Base-by-base conservation (phyloP, 2,888 invertebrate species). In the Nysson spinosus region DNA sequence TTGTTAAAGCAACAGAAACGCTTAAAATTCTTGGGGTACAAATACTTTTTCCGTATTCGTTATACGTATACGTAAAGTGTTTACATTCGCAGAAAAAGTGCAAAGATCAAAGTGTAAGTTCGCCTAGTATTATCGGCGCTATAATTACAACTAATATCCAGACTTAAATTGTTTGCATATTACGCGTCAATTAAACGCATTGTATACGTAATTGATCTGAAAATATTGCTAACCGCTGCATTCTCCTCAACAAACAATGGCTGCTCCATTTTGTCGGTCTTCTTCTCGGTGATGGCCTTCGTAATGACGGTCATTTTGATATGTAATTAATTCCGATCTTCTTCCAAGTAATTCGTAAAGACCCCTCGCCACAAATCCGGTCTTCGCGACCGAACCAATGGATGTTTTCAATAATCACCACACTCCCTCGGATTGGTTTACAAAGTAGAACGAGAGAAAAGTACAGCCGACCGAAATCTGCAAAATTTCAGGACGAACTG, bases 241-340 rank as follows among this genome's bases (percentile, higher is more conserved):
- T 87, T 86, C 62, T 89, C 89, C 76, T 89, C 88, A 51, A 90
- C 89, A 34, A 93, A 91, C 78, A 94, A 86, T 44, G 93, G 93
- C 76, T 91, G 88, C 79, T 90, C 90, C 77, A 90, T 88, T 88
- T 91, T 92, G 74, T 92, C 92, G 40, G 85, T 88, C 88, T 94
- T 94, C 88, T 93, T 94, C 69, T 93, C 92, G 50, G 91, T 89
- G 65, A 92, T 90, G 20, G 93, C 91, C 86, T 94, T 95, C 4
- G 93, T 93, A 78, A 95, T 89, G 85, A 95, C 91, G 65, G 95
- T 95, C 95, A 96, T 96, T 39, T 77, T 82, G 16, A 16, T 22
- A 11, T 26, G 42, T 51, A 26, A 47, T 57, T 35, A 19, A 16
- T n/a, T 17, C 37, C 24, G 14, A 17, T 57, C n/a, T 11, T 7